Conservation (phyloP, 2,113 vertebrate genomes). For the Galeopterus variegatus region DNA sequence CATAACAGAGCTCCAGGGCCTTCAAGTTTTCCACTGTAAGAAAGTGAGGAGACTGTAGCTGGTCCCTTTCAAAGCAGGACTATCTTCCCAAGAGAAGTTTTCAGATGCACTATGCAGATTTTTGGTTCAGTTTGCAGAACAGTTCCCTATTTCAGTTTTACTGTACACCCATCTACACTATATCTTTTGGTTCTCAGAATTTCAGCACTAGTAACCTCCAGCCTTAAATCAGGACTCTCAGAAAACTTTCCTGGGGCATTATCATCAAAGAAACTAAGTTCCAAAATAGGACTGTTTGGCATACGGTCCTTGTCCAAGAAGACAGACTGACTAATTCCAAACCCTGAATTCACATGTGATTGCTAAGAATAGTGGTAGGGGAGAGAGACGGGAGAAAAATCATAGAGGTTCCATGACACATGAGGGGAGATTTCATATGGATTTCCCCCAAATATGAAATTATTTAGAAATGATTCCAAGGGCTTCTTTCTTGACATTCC, state of each 20-base stretch:
- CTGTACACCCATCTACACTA: conserved; percentile 72
- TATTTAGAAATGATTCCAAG: conserved; percentile 75
- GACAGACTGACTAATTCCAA: conserved; percentile 74
- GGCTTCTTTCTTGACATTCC: conserved; percentile 68
- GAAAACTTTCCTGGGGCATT: conserved; percentile 73
- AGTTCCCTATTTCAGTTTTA: conserved; percentile 83
- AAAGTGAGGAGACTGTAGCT: background rate
- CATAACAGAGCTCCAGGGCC: background rate
- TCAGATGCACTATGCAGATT: conserved; percentile 57
- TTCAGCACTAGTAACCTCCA: conserved; percentile 66
- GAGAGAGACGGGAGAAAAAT: conserved; percentile 45
- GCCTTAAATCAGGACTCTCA: conserved; percentile 70
- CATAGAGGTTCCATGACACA: background rate
- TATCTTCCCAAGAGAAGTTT: conserved; percentile 28
- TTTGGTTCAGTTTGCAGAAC: conserved; percentile 18
- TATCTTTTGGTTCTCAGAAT: conserved; percentile 76
- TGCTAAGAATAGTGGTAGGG: conserved; percentile 21
- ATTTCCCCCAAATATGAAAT: conserved; percentile 69
- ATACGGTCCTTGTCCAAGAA: background rate
- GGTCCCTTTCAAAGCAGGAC: background rate
- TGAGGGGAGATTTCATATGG: conserved; percentile 71
- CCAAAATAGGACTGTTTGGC: conserved; percentile 51
- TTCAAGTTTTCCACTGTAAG: background rate
- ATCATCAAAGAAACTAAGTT: conserved; percentile 65
- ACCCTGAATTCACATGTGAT: conserved; percentile 38